These are phyloP conservation scores for Tetramorium parvispinum DNA, from an alignment of 1,140 invertebrate genomes.

Conservation along the genomic window DNA sequence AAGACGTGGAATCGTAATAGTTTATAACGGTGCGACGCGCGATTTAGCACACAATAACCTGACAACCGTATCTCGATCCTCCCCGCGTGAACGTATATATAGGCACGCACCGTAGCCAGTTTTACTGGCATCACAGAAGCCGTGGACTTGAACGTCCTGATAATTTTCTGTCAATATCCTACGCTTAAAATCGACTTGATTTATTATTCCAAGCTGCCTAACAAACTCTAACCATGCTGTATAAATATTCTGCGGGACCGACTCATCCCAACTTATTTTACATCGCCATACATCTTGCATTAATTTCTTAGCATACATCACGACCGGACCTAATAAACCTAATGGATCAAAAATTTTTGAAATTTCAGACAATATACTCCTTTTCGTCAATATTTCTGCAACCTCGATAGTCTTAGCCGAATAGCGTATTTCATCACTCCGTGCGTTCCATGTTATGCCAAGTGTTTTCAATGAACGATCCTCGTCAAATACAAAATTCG, in stretches of 20 bases:
- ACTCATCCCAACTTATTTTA: slow-evolving; percentile 74
- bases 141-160: too few species aligned
- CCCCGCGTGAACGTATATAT: too few species aligned
- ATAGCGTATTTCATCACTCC: neutral
- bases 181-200: too few species aligned
- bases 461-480: neutral
- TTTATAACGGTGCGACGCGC: too few species aligned
- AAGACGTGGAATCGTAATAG: too few species aligned
- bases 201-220: too few species aligned
- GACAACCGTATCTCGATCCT: too few species aligned
- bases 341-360: neutral
- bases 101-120: too few species aligned
- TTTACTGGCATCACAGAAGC: too few species aligned
- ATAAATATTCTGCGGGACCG: slow-evolving; percentile 43
- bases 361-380: neutral
- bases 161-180: too few species aligned
- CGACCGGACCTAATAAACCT: slow-evolving; percentile 64
- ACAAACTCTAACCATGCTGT: slow-evolving; percentile 66
- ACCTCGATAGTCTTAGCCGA: neutral
- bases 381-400: neutral
- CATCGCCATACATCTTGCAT: slow-evolving; percentile 74
- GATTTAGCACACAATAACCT: too few species aligned
- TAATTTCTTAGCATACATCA: slow-evolving; percentile 74
- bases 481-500: neutral
- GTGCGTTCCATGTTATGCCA: neutral